A percentile compares a stretch with the other conserved stretches of the same genome.
Conservation (phyloP, 2,797 vertebrate genomes). For the Enteromius afrohamiltoni region DNA sequence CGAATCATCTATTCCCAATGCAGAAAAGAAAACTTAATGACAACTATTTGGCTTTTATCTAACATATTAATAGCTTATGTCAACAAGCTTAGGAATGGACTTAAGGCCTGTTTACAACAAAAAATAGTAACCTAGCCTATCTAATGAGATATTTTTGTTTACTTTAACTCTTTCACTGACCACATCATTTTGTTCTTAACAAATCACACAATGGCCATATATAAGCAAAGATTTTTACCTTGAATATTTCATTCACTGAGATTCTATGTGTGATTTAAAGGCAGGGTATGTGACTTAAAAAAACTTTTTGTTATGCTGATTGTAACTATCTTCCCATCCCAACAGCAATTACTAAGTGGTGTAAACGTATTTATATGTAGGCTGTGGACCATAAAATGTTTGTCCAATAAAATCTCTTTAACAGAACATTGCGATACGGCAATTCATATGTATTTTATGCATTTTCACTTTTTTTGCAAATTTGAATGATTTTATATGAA, state of each 20-base stretch:
- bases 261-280: neutral
- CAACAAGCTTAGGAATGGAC: neutral
- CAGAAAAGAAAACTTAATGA: neutral
- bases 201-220: neutral
- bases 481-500: neutral
- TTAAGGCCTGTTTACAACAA: too few species aligned
- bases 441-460: neutral
- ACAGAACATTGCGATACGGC: too few species aligned
- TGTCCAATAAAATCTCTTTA: too few species aligned
- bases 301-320: neutral
- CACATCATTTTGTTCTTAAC: neutral
- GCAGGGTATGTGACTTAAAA: neutral
- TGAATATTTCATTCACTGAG: neutral
- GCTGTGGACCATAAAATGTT: too few species aligned
- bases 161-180: neutral
- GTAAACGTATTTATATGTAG: neutral
- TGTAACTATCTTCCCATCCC: neutral
- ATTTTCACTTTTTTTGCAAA: too few species aligned
- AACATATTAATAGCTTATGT: neutral
- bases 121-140: neutral
- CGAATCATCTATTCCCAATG: neutral
- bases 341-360: too few species aligned
- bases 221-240: neutral
- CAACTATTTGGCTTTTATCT: neutral
- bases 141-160: neutral